These are phyloP conservation scores for Dinoponera quadriceps DNA, from an alignment of 1,140 invertebrate species.

Conservation along the genomic window DNA sequence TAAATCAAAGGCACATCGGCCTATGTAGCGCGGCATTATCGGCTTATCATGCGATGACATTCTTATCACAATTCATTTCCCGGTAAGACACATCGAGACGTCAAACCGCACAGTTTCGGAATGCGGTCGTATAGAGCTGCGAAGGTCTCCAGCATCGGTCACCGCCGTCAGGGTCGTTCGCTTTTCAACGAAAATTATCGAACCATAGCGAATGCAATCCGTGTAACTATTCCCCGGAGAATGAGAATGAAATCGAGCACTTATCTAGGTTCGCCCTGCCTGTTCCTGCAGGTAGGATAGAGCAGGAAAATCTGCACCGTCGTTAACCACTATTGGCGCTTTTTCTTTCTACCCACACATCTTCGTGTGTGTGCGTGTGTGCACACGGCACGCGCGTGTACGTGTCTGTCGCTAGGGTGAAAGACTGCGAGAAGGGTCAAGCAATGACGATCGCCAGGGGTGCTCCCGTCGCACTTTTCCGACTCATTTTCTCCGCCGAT, in stretches of 20 bases:
- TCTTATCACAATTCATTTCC: constrained; percentile 60
- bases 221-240: constrained; percentile 79
- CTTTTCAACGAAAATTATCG: constrained; percentile 80
- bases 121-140: constrained; percentile 40
- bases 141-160: neutral
- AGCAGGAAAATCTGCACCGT: constrained; percentile 49
- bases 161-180: constrained; percentile 53
- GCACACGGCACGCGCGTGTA: neutral
- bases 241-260: constrained; percentile 76
- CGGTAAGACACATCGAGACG: constrained; percentile 44
- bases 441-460: constrained; percentile 75
- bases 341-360: neutral
- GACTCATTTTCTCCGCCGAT: constrained; percentile 79
- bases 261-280: constrained; percentile 72
- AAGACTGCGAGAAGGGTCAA: constrained; percentile 74
- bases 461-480: constrained; percentile 77
- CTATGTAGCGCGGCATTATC: constrained; percentile 14
- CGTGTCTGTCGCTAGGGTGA: constrained; percentile 42
- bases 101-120: constrained; percentile 1
- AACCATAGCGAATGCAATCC: constrained; percentile 75
- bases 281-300: constrained; percentile 45
- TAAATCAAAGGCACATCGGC: constrained; percentile 48
- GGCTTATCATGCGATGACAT: constrained; percentile 36
- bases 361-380: neutral
- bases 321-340: constrained; percentile 57